Conservation (phyloP, 2,888 invertebrate genomes). For the Dione juno region DNA sequence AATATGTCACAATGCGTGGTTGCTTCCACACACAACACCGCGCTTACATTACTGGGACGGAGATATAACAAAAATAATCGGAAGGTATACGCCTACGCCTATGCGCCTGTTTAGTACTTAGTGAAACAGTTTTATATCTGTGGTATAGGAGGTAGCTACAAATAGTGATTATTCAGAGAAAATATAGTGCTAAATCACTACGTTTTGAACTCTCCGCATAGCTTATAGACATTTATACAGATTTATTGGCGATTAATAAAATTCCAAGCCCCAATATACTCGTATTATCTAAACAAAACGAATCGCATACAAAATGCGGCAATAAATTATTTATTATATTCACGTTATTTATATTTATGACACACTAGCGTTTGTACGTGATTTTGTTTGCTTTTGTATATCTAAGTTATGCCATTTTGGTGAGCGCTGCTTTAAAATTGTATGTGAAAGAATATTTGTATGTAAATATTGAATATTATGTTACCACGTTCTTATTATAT, state of each 20-base stretch:
- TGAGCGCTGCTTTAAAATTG: slow-evolving; percentile 4
- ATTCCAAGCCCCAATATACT: neutral
- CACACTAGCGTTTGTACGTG: slow-evolving; percentile 12
- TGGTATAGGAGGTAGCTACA: too few species aligned
- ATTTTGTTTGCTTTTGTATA: neutral
- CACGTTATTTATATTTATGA: slow-evolving; percentile 19
- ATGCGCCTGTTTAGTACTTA: too few species aligned
- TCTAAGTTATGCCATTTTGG: neutral
- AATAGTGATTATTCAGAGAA: too few species aligned
- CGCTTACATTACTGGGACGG: too few species aligned
- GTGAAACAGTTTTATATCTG: too few species aligned
- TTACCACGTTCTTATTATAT: too few species aligned
- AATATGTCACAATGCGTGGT: too few species aligned
- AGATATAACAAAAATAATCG: too few species aligned
- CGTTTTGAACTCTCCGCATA: neutral
- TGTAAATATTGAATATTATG: neutral
- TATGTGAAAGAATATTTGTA: slow-evolving; percentile 3
- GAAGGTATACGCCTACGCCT: too few species aligned
- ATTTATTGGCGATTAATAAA: neutral
- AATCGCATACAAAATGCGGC: slow-evolving; percentile 6
- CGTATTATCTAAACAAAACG: slow-evolving; percentile 11
- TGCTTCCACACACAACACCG: too few species aligned
- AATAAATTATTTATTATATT: slow-evolving; percentile 5
- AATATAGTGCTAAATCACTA: neutral
- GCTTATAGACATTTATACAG: neutral